A percentile compares a stretch with the other conserved stretches of the same genome.
Evolutionary conservation across 2,797 vertebrate species (phyloP).

Genomic region (Pipistrellus pipistrellus): DNA sequence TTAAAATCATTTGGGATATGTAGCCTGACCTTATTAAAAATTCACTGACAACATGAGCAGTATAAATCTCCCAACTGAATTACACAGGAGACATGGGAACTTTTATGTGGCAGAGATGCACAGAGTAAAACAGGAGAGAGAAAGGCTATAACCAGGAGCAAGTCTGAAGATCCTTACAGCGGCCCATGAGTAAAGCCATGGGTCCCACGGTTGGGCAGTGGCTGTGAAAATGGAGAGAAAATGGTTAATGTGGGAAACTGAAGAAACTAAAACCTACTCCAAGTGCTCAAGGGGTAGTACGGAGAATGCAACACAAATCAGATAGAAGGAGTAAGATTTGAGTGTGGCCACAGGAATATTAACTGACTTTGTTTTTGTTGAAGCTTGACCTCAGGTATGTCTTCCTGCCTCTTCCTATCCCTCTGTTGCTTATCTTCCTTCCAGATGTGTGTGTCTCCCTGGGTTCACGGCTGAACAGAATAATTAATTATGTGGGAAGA

Average conservation of each 20-base stretch:
- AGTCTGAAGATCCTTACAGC: too few relatives aligned
- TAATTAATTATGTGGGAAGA: neutral
- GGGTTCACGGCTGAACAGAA: neutral
- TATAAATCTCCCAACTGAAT: neutral
- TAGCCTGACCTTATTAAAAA: neutral
- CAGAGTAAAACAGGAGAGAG: neutral
- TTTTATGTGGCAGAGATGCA: neutral
- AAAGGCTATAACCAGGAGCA: neutral
- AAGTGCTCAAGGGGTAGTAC: neutral
- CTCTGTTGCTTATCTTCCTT: neutral
- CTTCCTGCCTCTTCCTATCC: neutral
- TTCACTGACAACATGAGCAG: rapidly evolving
- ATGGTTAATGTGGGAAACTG: neutral
- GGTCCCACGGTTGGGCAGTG: rapidly evolving
- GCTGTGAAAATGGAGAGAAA: neutral
- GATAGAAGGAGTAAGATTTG: rapidly evolving
- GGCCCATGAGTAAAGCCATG: rapidly evolving
- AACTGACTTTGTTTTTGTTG: too few relatives aligned
- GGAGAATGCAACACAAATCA: rapidly evolving
- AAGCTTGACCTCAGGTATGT: neutral
- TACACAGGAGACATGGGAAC: rapidly evolving
- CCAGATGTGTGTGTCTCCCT: neutral
- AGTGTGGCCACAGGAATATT: neutral
- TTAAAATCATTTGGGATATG: neutral
- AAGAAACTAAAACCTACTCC: neutral